A percentile compares a stretch with the other conserved stretches of the same genome.
These are phyloP conservation scores for Oreochromis aureus DNA, from an alignment of 2,113 vertebrate genomes.

Conservation along the genomic window DNA sequence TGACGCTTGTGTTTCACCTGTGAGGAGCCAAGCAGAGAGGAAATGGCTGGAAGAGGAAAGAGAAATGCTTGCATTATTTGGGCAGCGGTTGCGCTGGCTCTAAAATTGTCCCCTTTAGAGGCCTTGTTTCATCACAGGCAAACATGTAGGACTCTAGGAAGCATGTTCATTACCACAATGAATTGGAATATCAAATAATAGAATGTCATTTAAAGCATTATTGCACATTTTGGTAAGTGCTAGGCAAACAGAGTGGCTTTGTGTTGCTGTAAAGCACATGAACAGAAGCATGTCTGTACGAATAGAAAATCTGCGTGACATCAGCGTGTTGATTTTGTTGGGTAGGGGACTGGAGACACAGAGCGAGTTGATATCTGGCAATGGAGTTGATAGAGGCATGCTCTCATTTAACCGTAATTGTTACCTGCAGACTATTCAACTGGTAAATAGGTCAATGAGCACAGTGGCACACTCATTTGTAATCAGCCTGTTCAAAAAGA, in stretches of 20 bases:
- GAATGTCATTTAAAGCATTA: neutral
- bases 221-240: neutral
- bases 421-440: constrained; percentile 53
- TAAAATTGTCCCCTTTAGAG: neutral
- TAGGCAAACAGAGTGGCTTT: constrained; percentile 19
- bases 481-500: neutral
- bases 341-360: constrained; percentile 7
- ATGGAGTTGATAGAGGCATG: constrained; percentile 25
- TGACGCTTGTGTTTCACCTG: constrained; percentile 48
- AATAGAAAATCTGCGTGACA: neutral
- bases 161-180: neutral
- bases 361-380: constrained; percentile 41
- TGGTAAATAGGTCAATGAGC: constrained; percentile 50
- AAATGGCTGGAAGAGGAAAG: constrained; percentile 19
- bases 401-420: constrained; percentile 49
- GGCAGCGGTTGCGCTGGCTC: neutral
- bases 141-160: neutral
- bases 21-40: constrained; percentile 12
- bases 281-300: neutral
- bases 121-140: neutral
- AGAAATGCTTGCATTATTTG: neutral
- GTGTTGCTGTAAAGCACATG: constrained; percentile 1
- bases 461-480: constrained; percentile 2
- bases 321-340: constrained; percentile 34
- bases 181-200: neutral